phyloP scores from a whole-genome alignment of 2,888 invertebrate genomes.

The Vanessa cardui region DNA sequence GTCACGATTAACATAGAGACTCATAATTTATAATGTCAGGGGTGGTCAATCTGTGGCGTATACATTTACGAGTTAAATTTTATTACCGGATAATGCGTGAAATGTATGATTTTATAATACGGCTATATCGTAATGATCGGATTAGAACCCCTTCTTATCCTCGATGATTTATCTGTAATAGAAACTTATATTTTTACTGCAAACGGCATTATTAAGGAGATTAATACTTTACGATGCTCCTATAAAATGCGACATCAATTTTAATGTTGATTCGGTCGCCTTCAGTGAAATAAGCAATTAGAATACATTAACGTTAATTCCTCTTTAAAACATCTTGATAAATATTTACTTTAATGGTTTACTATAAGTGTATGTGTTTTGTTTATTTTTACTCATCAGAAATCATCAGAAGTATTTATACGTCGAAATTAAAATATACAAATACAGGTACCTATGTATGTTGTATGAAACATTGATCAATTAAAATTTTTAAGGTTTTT shows the following conservation, averaged over 20 bases:
- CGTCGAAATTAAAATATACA: too few species aligned
- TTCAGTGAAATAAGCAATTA: slow-evolving; percentile 31
- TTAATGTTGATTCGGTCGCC: slow-evolving; percentile 24
- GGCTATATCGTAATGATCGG: slow-evolving; percentile 65
- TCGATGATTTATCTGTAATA: slow-evolving; percentile 68
- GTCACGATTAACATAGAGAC: slow-evolving; percentile 3
- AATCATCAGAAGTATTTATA: too few species aligned
- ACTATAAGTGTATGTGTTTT: neutral
- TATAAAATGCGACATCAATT: slow-evolving; percentile 43
- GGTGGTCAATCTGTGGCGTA: slow-evolving; percentile 61
- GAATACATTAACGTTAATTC: slow-evolving; percentile 16
- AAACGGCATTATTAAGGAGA: slow-evolving; percentile 44
- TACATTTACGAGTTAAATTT: slow-evolving; percentile 62
- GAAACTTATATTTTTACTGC: slow-evolving; percentile 44
- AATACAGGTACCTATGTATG: too few species aligned
- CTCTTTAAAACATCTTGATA: slow-evolving; percentile 20
- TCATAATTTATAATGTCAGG: slow-evolving; percentile 47
- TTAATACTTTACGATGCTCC: slow-evolving; percentile 41
- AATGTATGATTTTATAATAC: slow-evolving; percentile 70
- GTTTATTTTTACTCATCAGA: too few species aligned
- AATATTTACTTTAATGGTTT: slow-evolving; percentile 27
- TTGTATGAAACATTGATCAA: too few species aligned
- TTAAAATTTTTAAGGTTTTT: too few species aligned
- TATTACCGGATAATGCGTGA: slow-evolving; percentile 75
- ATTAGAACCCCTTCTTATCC: slow-evolving; percentile 69